Base-by-base conservation (phyloP, 2,888 invertebrate species). In the Trichopria drosophilae region DNA sequence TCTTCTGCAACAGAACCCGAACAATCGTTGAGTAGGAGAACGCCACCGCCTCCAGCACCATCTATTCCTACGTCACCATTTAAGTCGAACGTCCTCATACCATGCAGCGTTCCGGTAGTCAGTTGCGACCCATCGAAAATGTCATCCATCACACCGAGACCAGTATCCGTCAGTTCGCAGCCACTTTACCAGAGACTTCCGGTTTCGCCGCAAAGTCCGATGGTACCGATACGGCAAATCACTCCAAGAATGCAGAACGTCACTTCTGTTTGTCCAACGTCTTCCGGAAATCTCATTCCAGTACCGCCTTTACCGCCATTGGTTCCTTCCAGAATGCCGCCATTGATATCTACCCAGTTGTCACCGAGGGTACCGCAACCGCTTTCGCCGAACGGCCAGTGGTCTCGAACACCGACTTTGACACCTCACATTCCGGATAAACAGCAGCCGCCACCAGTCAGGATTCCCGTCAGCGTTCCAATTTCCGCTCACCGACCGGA, bases 351-450 rank as follows among this genome's bases (percentile, higher is more conserved):
- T 6, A 24, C 42, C 5, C 57, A 67, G 28, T 28, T 65, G 7
- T 60, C 73, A 3, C 65, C 70, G 0, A 57, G 72, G 7, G 59
- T 68, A 0, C 48, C 69, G 3, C 71, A 70, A 18, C 67, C 73
- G 0, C 61, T 68, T 0, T 73, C 74, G 1, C 73, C 75, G 0
- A 75, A 74, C 32, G 74, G 75, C 2, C 75, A 73, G 35, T 73
- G 74, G 74, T 64, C 64, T 3, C 63, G 70, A 4, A 64, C 56
- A 13, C 51, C 69, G 0, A 45, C 65, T 1, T 36, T 69, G 22
- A 66, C 57, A 37, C 60, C 72, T 2, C 65, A 67, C 6, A 35
- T 65, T 6, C 60, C 67, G 1, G 59, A 48, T 1, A 55, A 61
- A 2, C 62, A 59, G 0, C 71, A 73, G 50, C 56, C 66, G 2